A percentile compares a stretch with the other conserved stretches of the same genome.
phyloP scores from a whole-genome alignment of 2,797 vertebrate genomes.

The Taeniopygia guttata region DNA sequence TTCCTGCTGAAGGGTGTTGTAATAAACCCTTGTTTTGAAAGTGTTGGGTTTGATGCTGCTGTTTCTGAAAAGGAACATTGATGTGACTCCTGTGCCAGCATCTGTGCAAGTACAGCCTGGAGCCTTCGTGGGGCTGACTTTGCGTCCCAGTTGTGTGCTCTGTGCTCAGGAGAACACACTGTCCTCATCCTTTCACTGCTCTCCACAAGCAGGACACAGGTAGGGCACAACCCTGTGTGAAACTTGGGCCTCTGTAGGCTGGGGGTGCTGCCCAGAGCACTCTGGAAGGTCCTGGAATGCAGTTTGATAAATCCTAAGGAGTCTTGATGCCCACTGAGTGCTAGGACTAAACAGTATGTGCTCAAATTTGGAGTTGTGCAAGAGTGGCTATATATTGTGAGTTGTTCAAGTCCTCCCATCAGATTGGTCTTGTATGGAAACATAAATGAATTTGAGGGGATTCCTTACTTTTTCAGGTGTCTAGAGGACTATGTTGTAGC shows the following conservation, averaged over 20 bases:
- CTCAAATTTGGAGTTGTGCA: neutral
- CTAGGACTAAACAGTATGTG: neutral
- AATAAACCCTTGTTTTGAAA: neutral
- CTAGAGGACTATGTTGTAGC: neutral
- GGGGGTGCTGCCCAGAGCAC: neutral
- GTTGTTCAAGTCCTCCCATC: neutral
- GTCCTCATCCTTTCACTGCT: neutral
- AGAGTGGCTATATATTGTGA: rapidly evolving
- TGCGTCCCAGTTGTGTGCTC: neutral
- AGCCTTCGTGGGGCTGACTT: neutral
- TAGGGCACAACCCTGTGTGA: rapidly evolving
- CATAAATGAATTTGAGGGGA: neutral
- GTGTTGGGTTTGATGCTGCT: neutral
- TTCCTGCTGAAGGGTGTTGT: neutral
- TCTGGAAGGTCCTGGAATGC: neutral
- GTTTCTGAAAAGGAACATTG: neutral
- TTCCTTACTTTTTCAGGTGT: neutral
- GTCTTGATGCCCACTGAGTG: neutral
- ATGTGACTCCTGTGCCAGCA: neutral
- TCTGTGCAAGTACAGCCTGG: neutral
- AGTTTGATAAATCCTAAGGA: neutral
- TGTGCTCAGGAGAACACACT: neutral
- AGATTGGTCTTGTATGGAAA: neutral
- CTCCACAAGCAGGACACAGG: rapidly evolving
- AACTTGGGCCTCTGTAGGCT: neutral